Evolutionary conservation across 2,113 vertebrate genomes (phyloP).

Genomic region (Formicarius rufipectus): DNA sequence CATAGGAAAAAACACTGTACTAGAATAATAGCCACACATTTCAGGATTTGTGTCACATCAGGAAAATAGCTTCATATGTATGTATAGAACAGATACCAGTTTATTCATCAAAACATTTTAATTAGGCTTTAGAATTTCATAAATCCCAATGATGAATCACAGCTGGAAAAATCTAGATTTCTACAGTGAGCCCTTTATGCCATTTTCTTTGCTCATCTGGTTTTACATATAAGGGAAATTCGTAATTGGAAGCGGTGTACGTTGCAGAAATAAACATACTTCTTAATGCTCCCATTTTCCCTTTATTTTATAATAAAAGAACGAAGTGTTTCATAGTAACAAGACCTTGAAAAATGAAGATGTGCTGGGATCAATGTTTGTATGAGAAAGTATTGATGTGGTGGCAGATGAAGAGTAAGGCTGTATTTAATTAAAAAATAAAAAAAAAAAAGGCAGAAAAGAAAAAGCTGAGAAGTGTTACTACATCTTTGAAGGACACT

Average conservation of each 20-base stretch:
- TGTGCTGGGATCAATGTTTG: not conserved
- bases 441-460: not conserved
- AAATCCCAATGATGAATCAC: rapidly evolving
- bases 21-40: not conserved
- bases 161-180: not conserved
- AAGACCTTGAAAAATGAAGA: not conserved
- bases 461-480: not conserved
- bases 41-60: not conserved
- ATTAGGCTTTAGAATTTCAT: not conserved
- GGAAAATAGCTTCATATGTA: not conserved
- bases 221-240: not conserved
- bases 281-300: not conserved
- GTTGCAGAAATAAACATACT: not conserved
- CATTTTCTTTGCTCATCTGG: not conserved
- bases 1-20: not conserved
- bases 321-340: not conserved
- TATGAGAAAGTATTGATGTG: not conserved
- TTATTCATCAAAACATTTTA: not conserved
- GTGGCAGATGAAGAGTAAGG: not conserved
- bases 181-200: not conserved
- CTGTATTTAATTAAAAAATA: not conserved
- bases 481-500: not conserved
- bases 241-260: not conserved
- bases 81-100: rapidly evolving
- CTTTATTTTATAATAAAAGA: not conserved